Base-by-base conservation (phyloP, 1,140 invertebrate species). In the Drosophila suzukii region DNA sequence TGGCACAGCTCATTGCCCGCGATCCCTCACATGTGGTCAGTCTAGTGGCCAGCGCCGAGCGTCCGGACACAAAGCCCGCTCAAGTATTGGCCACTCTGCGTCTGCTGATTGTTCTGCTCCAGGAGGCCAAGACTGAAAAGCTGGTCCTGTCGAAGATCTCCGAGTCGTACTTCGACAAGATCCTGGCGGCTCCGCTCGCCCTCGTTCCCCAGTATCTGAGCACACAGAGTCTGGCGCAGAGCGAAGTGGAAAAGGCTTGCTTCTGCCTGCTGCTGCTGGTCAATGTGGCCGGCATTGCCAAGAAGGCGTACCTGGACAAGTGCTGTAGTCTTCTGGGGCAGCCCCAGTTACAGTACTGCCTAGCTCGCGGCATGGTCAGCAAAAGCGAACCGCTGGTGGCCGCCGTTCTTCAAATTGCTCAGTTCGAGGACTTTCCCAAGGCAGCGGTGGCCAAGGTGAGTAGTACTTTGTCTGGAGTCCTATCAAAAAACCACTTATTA, bases 151-250 rank as follows among this genome's bases (percentile, higher is more conserved):
- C 91, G 7, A 90, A 91, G 38, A 81, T 92, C 6, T 79, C 75
- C 0, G 91, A 92, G 51, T 92, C 91, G 3, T 92, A 90, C 50
- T 92, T 92, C 32, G 91, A 92, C 59, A 92, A 92, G 56, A 92
- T 92, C 12, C 54, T 92, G 4, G 57, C 82, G 0, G 68, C 78
- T 0, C 71, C 91, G 1, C 30, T 90, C 0, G 55, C 61, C 0
- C 51, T 90, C 0, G 51, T 81, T 30, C 72, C 85, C 0, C 82
- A 91, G 32, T 68, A 77, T 44, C 70, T 89, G 1, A 65, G 61
- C 66, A 51, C 27, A 6, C 83, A 88, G 54, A 66, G 71, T 1
- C 60, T 92, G 3, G 38, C 49, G 20, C 70, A 62, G 12, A 24
- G 71, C 0, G 91, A 91, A 15, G 86, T 91, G 44, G 91, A 89